Conservation (phyloP, 2,888 invertebrate species). For the Polydesmus complanatus region DNA sequence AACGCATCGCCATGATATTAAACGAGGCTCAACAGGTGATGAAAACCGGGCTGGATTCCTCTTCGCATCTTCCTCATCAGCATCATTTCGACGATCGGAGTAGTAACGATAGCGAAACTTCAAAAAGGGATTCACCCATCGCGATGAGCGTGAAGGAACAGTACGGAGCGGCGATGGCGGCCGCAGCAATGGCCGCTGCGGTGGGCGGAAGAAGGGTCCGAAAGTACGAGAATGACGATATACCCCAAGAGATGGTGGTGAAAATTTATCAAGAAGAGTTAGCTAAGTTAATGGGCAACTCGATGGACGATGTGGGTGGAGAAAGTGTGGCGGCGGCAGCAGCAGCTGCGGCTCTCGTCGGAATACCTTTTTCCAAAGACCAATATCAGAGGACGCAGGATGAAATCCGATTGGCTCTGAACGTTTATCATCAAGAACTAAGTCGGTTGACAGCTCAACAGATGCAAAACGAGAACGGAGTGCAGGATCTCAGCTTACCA, state of each 20-base stretch:
- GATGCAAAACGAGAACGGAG: slow-evolving; percentile 29
- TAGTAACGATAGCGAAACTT: slow-evolving; percentile 13
- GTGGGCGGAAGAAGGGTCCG: slow-evolving; percentile 52
- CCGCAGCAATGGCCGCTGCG: slow-evolving; percentile 18
- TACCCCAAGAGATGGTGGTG: slow-evolving; percentile 89
- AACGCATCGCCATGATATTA: slow-evolving; percentile 82
- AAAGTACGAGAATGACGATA: slow-evolving; percentile 83
- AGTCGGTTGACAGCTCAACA: slow-evolving; percentile 55
- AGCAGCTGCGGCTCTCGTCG: slow-evolving; percentile 24
- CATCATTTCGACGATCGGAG: slow-evolving; percentile 15
- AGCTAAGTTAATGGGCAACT: slow-evolving; percentile 65
- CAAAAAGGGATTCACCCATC: slow-evolving; percentile 11
- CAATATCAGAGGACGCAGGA: slow-evolving; percentile 46
- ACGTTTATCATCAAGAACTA: slow-evolving; percentile 84
- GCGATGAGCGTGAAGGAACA: slow-evolving; percentile 3
- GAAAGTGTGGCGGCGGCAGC: slow-evolving; percentile 25
- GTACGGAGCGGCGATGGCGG: slow-evolving; percentile 21
- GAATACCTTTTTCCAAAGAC: slow-evolving; percentile 19
- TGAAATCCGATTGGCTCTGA: slow-evolving; percentile 75
- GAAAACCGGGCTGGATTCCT: slow-evolving; percentile 38
- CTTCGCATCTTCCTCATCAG: slow-evolving; percentile 18
- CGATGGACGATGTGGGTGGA: slow-evolving; percentile 15
- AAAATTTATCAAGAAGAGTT: slow-evolving; percentile 90
- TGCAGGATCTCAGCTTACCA: slow-evolving; percentile 73
- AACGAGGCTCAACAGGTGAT: slow-evolving; percentile 84